Conservation (phyloP, 2,888 invertebrate species). For the Adelphocoris suturalis region DNA sequence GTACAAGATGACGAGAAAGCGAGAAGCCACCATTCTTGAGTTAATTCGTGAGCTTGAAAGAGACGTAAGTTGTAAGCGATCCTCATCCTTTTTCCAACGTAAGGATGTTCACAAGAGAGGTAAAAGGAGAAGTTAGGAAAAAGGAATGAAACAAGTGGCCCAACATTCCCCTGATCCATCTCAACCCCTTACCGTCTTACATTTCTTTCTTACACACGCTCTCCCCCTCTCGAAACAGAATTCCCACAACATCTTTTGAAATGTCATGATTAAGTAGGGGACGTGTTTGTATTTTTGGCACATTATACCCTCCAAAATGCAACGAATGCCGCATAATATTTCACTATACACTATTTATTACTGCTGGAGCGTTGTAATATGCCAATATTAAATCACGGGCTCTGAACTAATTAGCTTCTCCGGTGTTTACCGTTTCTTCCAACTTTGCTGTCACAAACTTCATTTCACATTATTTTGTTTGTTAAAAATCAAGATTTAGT, state of each 20-base stretch:
- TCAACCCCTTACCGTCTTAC: neutral
- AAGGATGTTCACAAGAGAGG: neutral
- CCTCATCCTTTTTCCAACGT: neutral
- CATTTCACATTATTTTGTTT: too few relatives aligned
- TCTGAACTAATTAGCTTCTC: too few relatives aligned
- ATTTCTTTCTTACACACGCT: neutral
- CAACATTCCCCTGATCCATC: neutral
- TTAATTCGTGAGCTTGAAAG: neutral
- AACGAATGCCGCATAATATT: too few relatives aligned
- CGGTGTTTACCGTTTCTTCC: too few relatives aligned
- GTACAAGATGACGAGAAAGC: neutral
- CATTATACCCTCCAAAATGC: too few relatives aligned
- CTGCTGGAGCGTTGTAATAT: too few relatives aligned
- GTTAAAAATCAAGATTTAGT: too few relatives aligned
- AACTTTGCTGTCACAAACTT: too few relatives aligned
- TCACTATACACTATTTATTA: too few relatives aligned
- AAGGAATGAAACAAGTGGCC: neutral
- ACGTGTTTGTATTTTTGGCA: too few relatives aligned
- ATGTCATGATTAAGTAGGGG: too few relatives aligned
- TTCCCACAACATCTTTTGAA: neutral
- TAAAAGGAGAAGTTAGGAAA: neutral
- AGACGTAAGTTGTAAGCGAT: neutral
- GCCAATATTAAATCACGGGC: too few relatives aligned
- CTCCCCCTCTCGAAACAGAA: neutral
- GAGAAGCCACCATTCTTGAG: neutral